Percentiles rank a stretch among this genome's conserved stretches.
phyloP scores from a whole-genome alignment of 1,140 invertebrate species.

The Batillaria attramentaria region DNA sequence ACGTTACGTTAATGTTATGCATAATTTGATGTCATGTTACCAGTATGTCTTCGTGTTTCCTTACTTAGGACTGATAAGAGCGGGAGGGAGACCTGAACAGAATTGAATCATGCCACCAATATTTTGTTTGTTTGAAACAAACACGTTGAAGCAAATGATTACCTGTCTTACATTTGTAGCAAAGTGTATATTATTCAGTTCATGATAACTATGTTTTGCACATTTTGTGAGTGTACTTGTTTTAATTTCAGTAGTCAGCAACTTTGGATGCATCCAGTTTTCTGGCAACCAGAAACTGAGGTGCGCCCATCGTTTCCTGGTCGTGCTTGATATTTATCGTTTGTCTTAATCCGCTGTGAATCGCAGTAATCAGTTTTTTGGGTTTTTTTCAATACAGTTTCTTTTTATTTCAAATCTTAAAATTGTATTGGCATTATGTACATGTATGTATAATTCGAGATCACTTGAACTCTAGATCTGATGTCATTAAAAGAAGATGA shows the following conservation, averaged over 20 bases:
- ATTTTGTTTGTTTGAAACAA: no score
- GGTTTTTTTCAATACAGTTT: no score
- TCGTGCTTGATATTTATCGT: conserved; percentile 1
- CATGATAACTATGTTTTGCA: background rate
- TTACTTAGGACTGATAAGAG: no score
- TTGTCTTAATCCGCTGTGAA: background rate
- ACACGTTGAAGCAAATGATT: no score
- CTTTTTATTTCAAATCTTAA: conserved; percentile 6
- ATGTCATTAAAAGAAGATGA: conserved; percentile 25
- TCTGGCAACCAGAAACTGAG: background rate
- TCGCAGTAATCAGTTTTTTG: background rate
- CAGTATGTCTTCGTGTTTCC: no score
- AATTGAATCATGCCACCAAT: no score
- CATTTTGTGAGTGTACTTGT: background rate
- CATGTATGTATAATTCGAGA: conserved; percentile 16
- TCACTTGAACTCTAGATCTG: conserved; percentile 22
- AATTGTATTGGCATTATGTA: background rate
- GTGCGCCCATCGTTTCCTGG: background rate
- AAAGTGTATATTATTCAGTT: background rate
- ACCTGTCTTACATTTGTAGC: no score
- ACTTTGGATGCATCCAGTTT: background rate
- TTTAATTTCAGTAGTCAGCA: background rate
- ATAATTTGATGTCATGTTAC: no score
- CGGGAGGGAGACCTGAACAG: no score
- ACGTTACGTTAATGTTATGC: no score